Evolutionary conservation across 1,140 invertebrate species (phyloP).

Genomic region (Cataglyphis hispanica): DNA sequence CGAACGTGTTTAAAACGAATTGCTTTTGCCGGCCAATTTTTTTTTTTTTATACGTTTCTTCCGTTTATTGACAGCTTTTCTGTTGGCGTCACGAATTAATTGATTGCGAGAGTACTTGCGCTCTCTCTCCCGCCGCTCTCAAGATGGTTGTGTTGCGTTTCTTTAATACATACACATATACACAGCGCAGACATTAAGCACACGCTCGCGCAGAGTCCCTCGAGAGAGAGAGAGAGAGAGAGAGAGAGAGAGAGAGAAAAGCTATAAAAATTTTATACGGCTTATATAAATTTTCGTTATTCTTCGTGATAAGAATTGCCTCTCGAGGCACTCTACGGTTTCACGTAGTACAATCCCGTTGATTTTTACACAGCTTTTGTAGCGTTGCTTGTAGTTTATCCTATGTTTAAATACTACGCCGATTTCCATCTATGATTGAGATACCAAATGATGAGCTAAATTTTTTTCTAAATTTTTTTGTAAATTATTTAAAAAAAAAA

Average conservation of each 20-base stretch:
- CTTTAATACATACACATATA: constrained; percentile 38
- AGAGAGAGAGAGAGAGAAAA: background rate
- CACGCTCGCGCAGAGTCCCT: constrained; percentile 47
- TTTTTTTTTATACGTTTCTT: constrained; percentile 49
- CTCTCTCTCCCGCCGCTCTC: constrained; percentile 18
- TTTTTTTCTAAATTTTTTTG: background rate
- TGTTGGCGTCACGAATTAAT: constrained; percentile 63
- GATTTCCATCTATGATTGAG: constrained; percentile 36
- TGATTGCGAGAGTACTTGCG: constrained; percentile 33
- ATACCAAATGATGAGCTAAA: background rate
- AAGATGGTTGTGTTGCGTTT: constrained; percentile 57
- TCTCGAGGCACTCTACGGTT: constrained; percentile 34
- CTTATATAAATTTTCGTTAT: constrained; percentile 30
- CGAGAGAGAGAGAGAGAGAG: constrained; percentile 1
- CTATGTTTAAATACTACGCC: constrained; percentile 52
- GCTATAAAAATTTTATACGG: constrained; percentile 4
- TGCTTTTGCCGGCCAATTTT: constrained; percentile 63
- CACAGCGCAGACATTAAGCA: constrained; percentile 34
- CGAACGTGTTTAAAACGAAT: constrained; percentile 76
- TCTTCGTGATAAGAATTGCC: background rate
- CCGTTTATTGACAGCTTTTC: constrained; percentile 72
- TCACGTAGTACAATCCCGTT: constrained; percentile 44
- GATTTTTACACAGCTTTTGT: constrained; percentile 79
- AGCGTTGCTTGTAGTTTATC: constrained; percentile 79
- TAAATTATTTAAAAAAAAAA: background rate